Conservation (phyloP, 1,140 invertebrate genomes). For the Rhopalosiphum maidis region DNA sequence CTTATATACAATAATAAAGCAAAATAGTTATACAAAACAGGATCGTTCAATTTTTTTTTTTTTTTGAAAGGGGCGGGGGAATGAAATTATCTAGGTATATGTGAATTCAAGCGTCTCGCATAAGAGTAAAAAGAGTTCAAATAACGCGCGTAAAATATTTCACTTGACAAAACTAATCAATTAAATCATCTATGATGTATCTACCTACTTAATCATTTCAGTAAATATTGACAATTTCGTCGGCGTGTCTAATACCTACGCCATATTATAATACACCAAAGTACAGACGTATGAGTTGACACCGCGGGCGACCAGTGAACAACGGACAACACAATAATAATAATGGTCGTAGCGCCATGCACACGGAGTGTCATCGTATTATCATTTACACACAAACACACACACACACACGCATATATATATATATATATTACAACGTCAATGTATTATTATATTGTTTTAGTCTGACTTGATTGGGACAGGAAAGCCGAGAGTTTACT, state of each 20-base stretch:
- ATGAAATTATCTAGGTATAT: too few relatives aligned
- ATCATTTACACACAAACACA: too few relatives aligned
- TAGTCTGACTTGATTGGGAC: not conserved
- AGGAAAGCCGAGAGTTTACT: not conserved
- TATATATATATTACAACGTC: not conserved
- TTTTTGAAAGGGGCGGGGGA: not conserved
- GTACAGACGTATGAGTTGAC: not conserved
- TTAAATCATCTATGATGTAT: not conserved
- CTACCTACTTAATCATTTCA: not conserved
- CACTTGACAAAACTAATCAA: too few relatives aligned
- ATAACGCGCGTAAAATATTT: too few relatives aligned
- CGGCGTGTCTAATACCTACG: too few relatives aligned
- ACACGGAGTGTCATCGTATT: too few relatives aligned
- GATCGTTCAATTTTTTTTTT: not conserved
- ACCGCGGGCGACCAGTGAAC: not conserved
- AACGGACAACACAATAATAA: not conserved
- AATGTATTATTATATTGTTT: not conserved
- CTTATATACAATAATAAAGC: too few relatives aligned
- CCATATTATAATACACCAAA: too few relatives aligned
- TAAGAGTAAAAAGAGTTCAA: not conserved
- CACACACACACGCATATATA: too few relatives aligned
- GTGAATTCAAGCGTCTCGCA: not conserved
- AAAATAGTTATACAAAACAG: not conserved
- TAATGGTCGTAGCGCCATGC: not conserved
- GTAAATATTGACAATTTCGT: not conserved